Conservation (phyloP, 2,797 vertebrate species). For the Sebastes minor region DNA sequence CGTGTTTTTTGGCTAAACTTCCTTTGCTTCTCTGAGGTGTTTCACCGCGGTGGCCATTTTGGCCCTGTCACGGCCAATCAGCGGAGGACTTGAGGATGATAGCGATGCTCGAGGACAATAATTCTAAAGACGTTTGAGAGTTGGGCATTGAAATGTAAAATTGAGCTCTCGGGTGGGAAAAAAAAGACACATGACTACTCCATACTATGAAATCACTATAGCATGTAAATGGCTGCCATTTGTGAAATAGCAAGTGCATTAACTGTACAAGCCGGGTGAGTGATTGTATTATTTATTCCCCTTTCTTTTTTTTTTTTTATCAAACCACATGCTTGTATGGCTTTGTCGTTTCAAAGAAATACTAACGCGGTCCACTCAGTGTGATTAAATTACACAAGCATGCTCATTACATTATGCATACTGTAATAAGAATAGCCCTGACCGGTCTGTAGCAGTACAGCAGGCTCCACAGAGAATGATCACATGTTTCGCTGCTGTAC, state of each 20-base stretch:
- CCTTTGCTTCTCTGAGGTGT: conserved; percentile 77
- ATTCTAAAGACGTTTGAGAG: conserved; percentile 67
- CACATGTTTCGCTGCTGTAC: conserved; percentile 78
- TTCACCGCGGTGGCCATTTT: conserved; percentile 73
- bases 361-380: conserved; percentile 78
- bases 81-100: conserved; percentile 59
- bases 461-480: conserved; percentile 79
- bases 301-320: conserved; percentile 45
- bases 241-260: conserved; percentile 68
- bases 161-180: conserved; percentile 25
- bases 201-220: conserved; percentile 54
- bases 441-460: conserved; percentile 75
- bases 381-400: conserved; percentile 82
- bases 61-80: conserved; percentile 76
- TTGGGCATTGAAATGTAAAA: conserved; percentile 52
- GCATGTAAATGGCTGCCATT: conserved; percentile 67
- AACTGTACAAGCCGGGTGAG: conserved; percentile 55
- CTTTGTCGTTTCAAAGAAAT: conserved; percentile 76
- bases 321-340: conserved; percentile 60
- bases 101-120: conserved; percentile 64
- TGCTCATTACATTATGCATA: conserved; percentile 84
- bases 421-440: conserved; percentile 83
- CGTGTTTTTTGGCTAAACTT: conserved; percentile 84
- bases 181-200: conserved; percentile 32
- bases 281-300: conserved; percentile 74